These are phyloP conservation scores for Muntiacus reevesi DNA, from an alignment of 2,113 vertebrate species.

Conservation along the genomic window DNA sequence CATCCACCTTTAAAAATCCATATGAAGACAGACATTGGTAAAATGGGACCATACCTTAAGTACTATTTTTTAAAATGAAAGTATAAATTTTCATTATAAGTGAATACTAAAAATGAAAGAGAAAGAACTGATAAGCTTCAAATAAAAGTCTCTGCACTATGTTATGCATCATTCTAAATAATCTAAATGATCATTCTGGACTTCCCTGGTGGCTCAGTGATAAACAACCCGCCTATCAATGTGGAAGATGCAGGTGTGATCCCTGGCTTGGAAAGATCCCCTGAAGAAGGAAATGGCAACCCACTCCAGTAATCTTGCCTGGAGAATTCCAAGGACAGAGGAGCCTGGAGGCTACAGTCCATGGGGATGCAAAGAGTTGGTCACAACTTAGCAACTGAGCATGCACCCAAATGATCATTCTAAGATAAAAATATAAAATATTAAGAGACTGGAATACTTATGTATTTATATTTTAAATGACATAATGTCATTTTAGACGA, in stretches of 20 bases:
- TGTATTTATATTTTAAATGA: neutral
- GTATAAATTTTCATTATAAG: neutral
- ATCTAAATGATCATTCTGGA: neutral
- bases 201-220: neutral
- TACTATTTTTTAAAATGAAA: neutral
- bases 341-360: neutral
- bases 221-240: neutral
- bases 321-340: neutral
- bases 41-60: neutral
- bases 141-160: neutral
- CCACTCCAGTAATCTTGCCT: neutral
- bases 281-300: neutral
- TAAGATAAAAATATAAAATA: neutral
- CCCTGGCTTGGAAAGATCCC: neutral
- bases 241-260: neutral
- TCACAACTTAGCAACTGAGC: neutral
- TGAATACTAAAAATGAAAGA: neutral
- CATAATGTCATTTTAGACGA: neutral
- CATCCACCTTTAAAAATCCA: neutral
- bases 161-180: neutral
- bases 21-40: neutral
- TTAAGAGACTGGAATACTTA: neutral
- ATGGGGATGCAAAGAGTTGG: neutral
- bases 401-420: neutral
- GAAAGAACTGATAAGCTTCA: neutral